A percentile compares a stretch with the other conserved stretches of the same genome.
Evolutionary conservation across 2,888 invertebrate genomes (phyloP).

Genomic region (Philonicus albiceps): DNA sequence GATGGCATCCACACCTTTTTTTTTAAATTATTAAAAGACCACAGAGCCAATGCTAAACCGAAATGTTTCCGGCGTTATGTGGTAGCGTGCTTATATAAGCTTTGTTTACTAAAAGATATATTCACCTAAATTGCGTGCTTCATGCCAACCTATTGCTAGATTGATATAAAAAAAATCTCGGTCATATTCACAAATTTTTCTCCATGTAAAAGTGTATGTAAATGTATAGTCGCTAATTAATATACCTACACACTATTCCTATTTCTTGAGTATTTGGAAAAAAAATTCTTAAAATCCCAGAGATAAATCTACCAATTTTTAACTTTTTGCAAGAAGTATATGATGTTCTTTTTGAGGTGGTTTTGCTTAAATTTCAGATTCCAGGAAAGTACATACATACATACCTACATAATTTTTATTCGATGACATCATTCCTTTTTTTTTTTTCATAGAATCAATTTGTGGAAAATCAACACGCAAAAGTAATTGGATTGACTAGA

Average conservation of each 20-base stretch:
- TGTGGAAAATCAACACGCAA: not conserved
- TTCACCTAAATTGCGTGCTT: not conserved
- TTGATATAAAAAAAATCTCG: not conserved
- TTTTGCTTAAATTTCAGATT: too few species aligned
- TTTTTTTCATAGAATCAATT: not conserved
- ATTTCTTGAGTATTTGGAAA: not conserved
- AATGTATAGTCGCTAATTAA: too few species aligned
- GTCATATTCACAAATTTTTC: not conserved
- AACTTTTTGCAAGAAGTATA: not conserved
- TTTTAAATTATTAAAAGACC: not conserved
- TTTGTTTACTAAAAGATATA: not conserved
- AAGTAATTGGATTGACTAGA: not conserved
- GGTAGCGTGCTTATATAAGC: not conserved
- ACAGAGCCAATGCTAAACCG: not conserved
- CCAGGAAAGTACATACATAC: too few species aligned
- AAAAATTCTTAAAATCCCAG: too few species aligned
- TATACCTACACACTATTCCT: not conserved
- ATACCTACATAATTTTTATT: not conserved
- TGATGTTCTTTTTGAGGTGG: too few species aligned
- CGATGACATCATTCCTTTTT: not conserved
- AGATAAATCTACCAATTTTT: not conserved
- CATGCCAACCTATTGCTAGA: not conserved
- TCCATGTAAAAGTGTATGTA: not conserved
- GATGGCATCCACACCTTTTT: not conserved
- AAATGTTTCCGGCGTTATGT: not conserved